A percentile compares a stretch with the other conserved stretches of the same genome.
phyloP scores from a whole-genome alignment of 2,113 vertebrate species.

The Rhea americana region DNA sequence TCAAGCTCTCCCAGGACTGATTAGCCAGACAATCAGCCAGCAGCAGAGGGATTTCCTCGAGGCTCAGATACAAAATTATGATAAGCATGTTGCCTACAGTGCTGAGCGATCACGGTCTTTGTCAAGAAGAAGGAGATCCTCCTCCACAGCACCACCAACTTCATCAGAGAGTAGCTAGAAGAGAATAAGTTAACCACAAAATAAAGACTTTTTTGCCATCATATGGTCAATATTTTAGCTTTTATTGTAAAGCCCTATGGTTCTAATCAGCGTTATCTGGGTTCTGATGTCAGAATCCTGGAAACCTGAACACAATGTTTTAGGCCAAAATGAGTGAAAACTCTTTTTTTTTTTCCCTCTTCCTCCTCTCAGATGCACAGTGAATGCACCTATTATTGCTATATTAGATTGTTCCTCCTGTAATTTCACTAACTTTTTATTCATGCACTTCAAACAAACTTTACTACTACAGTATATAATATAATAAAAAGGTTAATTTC shows the following conservation, averaged over 20 bases:
- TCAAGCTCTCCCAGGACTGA: constrained; percentile 94
- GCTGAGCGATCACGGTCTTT: constrained; percentile 91
- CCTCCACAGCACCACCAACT: constrained; percentile 95
- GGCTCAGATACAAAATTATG: constrained; percentile 92
- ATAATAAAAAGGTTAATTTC: constrained; percentile 81
- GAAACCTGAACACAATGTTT: constrained; percentile 89
- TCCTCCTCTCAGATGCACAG: constrained; percentile 87
- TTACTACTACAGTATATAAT: constrained; percentile 88
- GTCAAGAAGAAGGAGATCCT: constrained; percentile 90
- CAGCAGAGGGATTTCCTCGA: constrained; percentile 95
- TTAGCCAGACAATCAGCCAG: constrained; percentile 94
- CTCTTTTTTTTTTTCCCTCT: constrained; percentile 72
- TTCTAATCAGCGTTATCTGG: constrained; percentile 97
- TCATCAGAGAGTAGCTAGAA: constrained; percentile 99
- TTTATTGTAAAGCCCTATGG: constrained; percentile 99
- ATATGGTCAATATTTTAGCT: constrained; percentile 99
- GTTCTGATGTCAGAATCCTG: constrained; percentile 97
- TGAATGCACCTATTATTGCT: constrained; percentile 91
- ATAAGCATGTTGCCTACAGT: constrained; percentile 84
- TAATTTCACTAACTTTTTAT: constrained; percentile 97
- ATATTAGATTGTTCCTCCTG: constrained; percentile 86
- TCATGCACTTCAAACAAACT: constrained; percentile 91
- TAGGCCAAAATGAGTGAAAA: constrained; percentile 96
- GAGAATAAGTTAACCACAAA: constrained; percentile 84
- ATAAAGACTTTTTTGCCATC: constrained; percentile 96